Evolutionary conservation across 2,113 vertebrate species (phyloP), one percentile per base, ranked within the genome.

Genomic region (Shinisaurus crocodilurus): DNA sequence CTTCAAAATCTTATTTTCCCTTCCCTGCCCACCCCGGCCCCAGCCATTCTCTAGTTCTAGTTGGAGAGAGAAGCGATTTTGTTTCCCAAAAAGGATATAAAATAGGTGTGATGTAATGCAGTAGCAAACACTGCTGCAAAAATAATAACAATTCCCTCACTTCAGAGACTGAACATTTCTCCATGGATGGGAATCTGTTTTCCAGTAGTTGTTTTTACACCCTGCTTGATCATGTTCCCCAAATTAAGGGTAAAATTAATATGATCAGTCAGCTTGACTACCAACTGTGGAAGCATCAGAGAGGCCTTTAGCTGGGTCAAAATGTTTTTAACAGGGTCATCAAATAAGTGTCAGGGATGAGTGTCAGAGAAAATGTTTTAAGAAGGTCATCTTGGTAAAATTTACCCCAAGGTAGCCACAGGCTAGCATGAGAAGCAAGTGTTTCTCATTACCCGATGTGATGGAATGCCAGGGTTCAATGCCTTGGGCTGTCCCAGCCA

Each of bases 161-260:
- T 76, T 40, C 15, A 85, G 25, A 43, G 29, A 57, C 3, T 27
- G 45, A 63, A 69, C 6, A 37, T 20, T 29, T 82, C 5, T n/a
- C 13, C 4, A 16, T 34, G 5, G 3, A 9, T 40, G 15, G 34
- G 34, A 27, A 80, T 40, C 25, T 80, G 34, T 13, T 89, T 67
- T 65, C 50, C n/a, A 37, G 43, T 85, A 48, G 32, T 57, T n/a
- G n/a, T n/a, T n/a, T 67, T 25, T 70, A 20, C 25, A 85, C 2
- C 50, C 37, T 40, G 23, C 32, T 80, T 43, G 50, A 54, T 10
- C n/a, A 54, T 63, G n/a, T 77, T 54, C 9, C 57, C 57, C 54
- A 85, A 85, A 89, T 67, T 67, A 85, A 50, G 29, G 67, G 8
- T 67, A 48, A 37, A n/a, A 84, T 76, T 67, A 65, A 77, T 79